A percentile compares a stretch with the other conserved stretches of the same genome.
Evolutionary conservation across 2,888 invertebrate species (phyloP).

Genomic region (Apamea monoglypha): DNA sequence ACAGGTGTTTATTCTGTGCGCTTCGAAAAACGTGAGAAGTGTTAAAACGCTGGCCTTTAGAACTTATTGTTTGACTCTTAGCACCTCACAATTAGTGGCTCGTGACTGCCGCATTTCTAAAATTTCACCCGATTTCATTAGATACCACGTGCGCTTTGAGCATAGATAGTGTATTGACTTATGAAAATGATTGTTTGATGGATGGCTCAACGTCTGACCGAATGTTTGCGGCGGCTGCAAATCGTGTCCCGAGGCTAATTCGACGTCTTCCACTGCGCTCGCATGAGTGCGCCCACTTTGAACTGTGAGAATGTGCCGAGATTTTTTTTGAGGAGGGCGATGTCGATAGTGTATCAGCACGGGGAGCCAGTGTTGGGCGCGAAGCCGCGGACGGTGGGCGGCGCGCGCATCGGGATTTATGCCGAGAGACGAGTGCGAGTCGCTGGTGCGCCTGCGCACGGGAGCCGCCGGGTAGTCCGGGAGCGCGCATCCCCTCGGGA

Average conservation of each 20-base stretch:
- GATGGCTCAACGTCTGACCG: constrained; percentile 56
- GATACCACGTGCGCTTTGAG: constrained; percentile 13
- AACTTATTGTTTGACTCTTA: constrained; percentile 74
- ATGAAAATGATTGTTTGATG: constrained; percentile 51
- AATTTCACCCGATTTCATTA: constrained; percentile 53
- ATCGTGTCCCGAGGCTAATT: constrained; percentile 75
- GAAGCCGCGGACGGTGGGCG: constrained; percentile 77
- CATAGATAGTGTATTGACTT: constrained; percentile 38
- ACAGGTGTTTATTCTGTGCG: constrained; percentile 75
- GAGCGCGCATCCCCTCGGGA: constrained; percentile 75
- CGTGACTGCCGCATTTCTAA: constrained; percentile 70
- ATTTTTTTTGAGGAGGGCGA: constrained; percentile 75
- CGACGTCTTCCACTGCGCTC: constrained; percentile 65
- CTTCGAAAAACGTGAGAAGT: constrained; percentile 78
- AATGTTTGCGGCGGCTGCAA: constrained; percentile 70
- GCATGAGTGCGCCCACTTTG: constrained; percentile 64
- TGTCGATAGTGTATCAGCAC: constrained; percentile 75
- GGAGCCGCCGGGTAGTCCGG: constrained; percentile 70
- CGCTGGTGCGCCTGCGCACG: constrained; percentile 61
- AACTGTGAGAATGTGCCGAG: constrained; percentile 75
- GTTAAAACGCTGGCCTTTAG: constrained; percentile 73
- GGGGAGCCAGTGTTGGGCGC: constrained; percentile 77
- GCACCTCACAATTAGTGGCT: constrained; percentile 74
- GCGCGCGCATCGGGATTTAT: constrained; percentile 65
- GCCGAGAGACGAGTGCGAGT: constrained; percentile 51